Evolutionary conservation across 2,888 invertebrate species (phyloP).

Genomic region (Seira musarum): DNA sequence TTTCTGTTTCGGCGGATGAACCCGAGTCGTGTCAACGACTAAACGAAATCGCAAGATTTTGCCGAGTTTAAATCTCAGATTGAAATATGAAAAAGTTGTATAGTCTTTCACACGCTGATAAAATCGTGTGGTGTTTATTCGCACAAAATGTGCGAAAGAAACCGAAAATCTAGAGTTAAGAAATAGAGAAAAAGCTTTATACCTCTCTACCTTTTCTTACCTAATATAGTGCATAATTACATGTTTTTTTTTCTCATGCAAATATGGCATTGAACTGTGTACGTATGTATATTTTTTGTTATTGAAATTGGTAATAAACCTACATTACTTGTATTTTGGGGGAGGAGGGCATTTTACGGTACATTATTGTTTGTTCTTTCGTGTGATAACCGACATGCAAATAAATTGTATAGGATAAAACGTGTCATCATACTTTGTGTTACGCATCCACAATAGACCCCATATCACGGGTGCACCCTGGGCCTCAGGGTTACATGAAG

Average conservation of each 20-base stretch:
- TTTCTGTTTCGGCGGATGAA: not conserved
- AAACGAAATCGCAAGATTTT: not conserved
- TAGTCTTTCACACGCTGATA: slow-evolving; percentile 52
- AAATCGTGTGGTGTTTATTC: not conserved
- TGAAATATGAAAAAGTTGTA: not conserved
- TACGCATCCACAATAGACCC: not conserved
- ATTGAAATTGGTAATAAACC: slow-evolving; percentile 46
- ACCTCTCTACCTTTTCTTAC: not conserved
- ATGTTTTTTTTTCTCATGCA: slow-evolving; percentile 4
- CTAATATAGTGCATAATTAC: slow-evolving; percentile 16
- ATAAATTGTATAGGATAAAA: slow-evolving; percentile 41
- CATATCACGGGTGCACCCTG: not conserved
- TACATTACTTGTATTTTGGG: slow-evolving; percentile 21
- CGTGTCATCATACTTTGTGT: not conserved
- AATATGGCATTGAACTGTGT: slow-evolving; percentile 55
- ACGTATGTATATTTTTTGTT: slow-evolving; percentile 33
- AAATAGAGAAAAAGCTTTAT: no score
- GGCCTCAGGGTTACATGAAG: not conserved
- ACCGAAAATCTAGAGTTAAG: slow-evolving; percentile 47
- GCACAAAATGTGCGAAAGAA: slow-evolving; percentile 44
- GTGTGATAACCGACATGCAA: slow-evolving; percentile 49
- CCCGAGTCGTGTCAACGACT: slow-evolving; percentile 1
- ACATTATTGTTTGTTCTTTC: slow-evolving; percentile 49
- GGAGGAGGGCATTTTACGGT: slow-evolving; percentile 56
- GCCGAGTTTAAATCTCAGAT: not conserved